Percentiles rank a stretch among this genome's conserved stretches.
phyloP scores from a whole-genome alignment of 2,113 vertebrate genomes.

The Pimephales promelas region DNA sequence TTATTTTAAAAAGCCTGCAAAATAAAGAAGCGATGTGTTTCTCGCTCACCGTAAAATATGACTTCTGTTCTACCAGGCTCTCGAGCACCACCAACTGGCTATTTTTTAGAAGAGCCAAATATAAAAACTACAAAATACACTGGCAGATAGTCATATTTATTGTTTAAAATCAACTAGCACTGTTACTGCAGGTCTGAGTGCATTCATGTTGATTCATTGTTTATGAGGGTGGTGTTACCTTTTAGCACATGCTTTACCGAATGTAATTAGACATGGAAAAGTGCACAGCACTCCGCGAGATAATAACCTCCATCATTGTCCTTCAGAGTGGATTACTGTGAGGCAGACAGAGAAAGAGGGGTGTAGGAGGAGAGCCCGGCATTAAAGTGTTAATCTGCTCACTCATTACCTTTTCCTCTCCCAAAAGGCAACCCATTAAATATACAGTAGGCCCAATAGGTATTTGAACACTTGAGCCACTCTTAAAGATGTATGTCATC shows the following conservation, averaged over 20 bases:
- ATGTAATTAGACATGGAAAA: slow-evolving; percentile 38
- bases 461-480: slow-evolving; percentile 3
- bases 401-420: slow-evolving; percentile 48
- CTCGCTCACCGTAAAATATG: too few species aligned
- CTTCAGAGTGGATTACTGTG: slow-evolving; percentile 10
- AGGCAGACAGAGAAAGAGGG: slow-evolving; percentile 13
- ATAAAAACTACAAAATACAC: not conserved
- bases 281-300: slow-evolving; percentile 17
- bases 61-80: too few species aligned
- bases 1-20: too few species aligned
- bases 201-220: not conserved
- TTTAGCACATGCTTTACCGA: slow-evolving; percentile 31
- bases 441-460: slow-evolving; percentile 35
- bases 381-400: slow-evolving; percentile 58
- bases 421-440: slow-evolving; percentile 54
- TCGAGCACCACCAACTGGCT: too few species aligned
- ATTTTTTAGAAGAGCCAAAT: too few species aligned
- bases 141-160: not conserved
- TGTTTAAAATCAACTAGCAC: not conserved
- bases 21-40: too few species aligned
- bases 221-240: slow-evolving; percentile 15
- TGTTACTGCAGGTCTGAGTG: not conserved
- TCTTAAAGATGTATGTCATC: not conserved
- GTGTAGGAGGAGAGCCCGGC: slow-evolving; percentile 6
- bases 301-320: slow-evolving; percentile 7